phyloP scores from a whole-genome alignment of 2,797 vertebrate genomes.

The Coregonus sp. region DNA sequence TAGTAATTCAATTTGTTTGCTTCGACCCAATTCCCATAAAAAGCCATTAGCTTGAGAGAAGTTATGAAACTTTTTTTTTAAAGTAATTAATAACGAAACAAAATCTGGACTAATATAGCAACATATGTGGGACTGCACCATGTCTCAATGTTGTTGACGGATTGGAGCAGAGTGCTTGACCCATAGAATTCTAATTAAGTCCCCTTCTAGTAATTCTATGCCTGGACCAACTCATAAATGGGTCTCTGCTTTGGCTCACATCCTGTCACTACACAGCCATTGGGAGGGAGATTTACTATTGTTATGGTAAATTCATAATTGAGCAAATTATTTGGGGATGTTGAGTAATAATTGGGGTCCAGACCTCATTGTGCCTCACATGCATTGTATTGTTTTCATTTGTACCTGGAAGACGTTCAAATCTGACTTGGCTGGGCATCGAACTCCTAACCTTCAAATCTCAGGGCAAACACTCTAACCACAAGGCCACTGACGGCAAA shows the following conservation, averaged over 20 bases:
- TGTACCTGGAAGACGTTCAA: slow-evolving; percentile 30
- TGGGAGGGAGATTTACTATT: slow-evolving; percentile 18
- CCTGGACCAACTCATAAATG: not conserved
- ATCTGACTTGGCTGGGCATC: not conserved
- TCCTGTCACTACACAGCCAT: not conserved
- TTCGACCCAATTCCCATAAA: not conserved
- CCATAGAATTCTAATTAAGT: not conserved
- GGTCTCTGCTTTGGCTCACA: slow-evolving; percentile 7
- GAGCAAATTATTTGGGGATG: not conserved
- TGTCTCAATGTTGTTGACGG: not conserved
- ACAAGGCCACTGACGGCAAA: not conserved
- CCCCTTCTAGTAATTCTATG: not conserved
- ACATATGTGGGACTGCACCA: not conserved
- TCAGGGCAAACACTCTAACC: no score
- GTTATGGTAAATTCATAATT: slow-evolving; percentile 12
- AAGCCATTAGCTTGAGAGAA: no score
- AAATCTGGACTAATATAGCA: not conserved
- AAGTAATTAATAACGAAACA: not conserved
- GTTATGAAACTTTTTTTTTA: no score
- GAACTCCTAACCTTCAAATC: no score
- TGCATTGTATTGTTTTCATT: slow-evolving; percentile 34
- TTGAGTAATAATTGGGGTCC: not conserved
- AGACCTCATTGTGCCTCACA: slow-evolving; percentile 14
- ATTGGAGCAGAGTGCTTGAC: not conserved
- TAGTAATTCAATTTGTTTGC: not conserved